Base-by-base conservation (phyloP, 1,140 invertebrate species). In the Aphis gossypii region DNA sequence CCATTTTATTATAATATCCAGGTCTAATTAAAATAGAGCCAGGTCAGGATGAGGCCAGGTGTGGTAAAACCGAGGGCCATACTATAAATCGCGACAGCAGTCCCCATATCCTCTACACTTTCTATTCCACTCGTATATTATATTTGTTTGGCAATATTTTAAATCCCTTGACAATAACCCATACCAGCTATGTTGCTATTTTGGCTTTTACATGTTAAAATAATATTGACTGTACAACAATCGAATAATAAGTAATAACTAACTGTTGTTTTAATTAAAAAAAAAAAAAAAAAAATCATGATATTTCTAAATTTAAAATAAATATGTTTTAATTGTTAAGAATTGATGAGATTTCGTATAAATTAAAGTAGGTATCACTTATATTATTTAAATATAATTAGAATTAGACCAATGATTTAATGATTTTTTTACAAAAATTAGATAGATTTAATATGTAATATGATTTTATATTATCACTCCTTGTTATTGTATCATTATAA, bases 161-260 rank as follows among this genome's bases (percentile, higher is more conserved):
- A 93, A 93, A 84, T 86, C 92, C 92, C 92, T 54, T 93, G 92
- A 83, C 92, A 93, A 93, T 93, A 86, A 93, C n/a, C 48, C 76
- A 44, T 44, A 41, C 38, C 48, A 56, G 7, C 38, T 30, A 48
- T n/a, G 14, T 54, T 93, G 14, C 48, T 93, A 84, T 86, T 91
- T 51, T 48, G 38, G 46, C 9, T 44, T 86, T 82, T 86, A 93
- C 9, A 30, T 86, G 82, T 86, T 92, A n/a, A 38, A 76, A 56
- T 89, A 56, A 92, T 83, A 83, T 83, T 82, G 92, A 93, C 76
- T 83, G 25, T 30, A 84, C 41, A 93, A 90, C 54, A 89, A 68
- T 90, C 54, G 54, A 60, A 89, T 44, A 20, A 89, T 89, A 54
- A 54, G 51, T 46, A 21, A 89, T 89, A 54, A 89, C 51, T 35